Evolutionary conservation across 2,113 vertebrate genomes (phyloP), one percentile per base, ranked within the genome.

Genomic region (Nipponia nippon): DNA sequence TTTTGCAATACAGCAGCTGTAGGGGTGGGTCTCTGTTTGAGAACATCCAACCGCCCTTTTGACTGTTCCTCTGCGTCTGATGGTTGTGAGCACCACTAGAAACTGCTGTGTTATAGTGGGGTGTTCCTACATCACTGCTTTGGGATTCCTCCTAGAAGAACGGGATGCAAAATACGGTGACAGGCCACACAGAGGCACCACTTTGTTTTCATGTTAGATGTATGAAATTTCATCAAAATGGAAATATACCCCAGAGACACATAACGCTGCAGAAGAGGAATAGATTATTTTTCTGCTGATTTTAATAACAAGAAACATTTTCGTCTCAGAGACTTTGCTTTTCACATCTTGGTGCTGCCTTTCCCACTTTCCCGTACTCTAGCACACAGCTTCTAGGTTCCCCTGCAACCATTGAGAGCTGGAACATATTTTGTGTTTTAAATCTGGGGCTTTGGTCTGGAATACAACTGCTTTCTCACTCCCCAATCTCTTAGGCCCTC

Each of bases 41-140:
- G 67, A 26, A 23, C 1, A 7, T 14, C 8, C 26, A 2, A 15
- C 15, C 0, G 0, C 30, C 50, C 27, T 8, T 73, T 63, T 2
- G 0, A 1, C 70, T 27, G 40, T 5, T 49, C 50, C 55, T 29
- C 38, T 32, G 75, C 3, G 0, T 53, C 38, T 55, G 32, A 12
- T 6, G 46, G 25, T 66, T 20, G 42, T 8, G 25, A 76, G 53
- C 29, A 13, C 50, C 25, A 2, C 30, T 9, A 10, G 9, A 49
- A 53, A 23, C 9, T 53, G 71, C 75, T 86, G 52, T 2, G 1
- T 4, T 75, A 47, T 29, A 36, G 5, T 6, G 38, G 47, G 42
- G 5, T 30, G 11, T 30, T 71, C n/a, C 50, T 29, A 6, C 3
- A 3, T 21, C 62, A 20, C 40, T 72, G 63, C 55, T 38, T 14